A percentile compares a stretch with the other conserved stretches of the same genome.
phyloP scores from a whole-genome alignment of 2,888 invertebrate genomes.

The Epinotia ramella region DNA sequence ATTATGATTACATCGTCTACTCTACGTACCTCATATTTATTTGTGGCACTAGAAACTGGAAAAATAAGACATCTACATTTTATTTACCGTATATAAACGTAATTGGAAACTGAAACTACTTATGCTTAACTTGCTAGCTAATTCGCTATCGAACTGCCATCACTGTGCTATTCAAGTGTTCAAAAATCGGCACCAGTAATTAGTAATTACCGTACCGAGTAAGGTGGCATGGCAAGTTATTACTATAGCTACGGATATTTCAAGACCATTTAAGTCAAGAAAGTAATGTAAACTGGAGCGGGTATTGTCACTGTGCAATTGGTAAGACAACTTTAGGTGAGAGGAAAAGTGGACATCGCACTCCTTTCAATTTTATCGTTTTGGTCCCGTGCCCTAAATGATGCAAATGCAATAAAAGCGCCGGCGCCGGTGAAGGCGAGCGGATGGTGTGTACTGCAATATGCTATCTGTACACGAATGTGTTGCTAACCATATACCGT shows the following conservation, averaged over 20 bases:
- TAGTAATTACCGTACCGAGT: too few species aligned
- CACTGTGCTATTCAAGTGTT: not conserved
- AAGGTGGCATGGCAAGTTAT: not conserved
- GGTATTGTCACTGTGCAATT: slow-evolving; percentile 14
- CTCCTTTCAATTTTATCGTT: slow-evolving; percentile 62
- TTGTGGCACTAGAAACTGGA: not conserved
- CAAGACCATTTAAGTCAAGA: slow-evolving; percentile 24
- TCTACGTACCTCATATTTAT: not conserved
- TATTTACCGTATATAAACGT: not conserved
- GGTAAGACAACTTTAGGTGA: slow-evolving; percentile 58
- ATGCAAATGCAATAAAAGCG: slow-evolving; percentile 36
- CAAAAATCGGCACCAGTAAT: not conserved
- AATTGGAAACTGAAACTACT: not conserved
- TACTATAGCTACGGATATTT: not conserved
- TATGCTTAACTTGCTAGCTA: too few species aligned
- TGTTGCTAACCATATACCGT: slow-evolving; percentile 28
- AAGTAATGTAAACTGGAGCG: slow-evolving; percentile 40
- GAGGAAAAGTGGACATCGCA: slow-evolving; percentile 62
- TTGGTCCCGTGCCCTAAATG: slow-evolving; percentile 44
- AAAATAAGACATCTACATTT: not conserved
- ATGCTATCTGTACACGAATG: slow-evolving; percentile 19
- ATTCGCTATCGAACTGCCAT: too few species aligned
- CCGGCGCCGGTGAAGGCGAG: slow-evolving; percentile 30
- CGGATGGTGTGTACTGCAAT: slow-evolving; percentile 24
- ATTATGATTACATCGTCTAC: not conserved